Conservation (phyloP, 2,888 invertebrate genomes). For the Pyrgus malvae region DNA sequence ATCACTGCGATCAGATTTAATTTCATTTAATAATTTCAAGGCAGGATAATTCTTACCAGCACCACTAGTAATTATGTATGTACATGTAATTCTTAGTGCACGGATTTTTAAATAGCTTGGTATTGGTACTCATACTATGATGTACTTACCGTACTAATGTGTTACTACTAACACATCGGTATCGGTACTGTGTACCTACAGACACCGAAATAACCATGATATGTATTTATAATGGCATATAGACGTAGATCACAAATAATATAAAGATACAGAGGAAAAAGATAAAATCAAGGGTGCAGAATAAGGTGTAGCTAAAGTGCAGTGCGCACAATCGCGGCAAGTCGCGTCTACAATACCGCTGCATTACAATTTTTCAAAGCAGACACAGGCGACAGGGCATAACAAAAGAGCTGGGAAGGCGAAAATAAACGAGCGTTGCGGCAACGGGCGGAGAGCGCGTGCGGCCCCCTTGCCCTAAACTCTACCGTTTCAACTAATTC, state of each 20-base stretch:
- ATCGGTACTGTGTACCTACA: no score
- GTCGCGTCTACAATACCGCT: slow-evolving; percentile 69
- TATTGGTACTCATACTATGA: no score
- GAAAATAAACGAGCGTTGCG: slow-evolving; percentile 76
- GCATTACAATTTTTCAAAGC: slow-evolving; percentile 79
- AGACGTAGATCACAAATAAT: slow-evolving; percentile 12
- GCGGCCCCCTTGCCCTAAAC: slow-evolving; percentile 42
- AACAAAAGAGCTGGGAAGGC: slow-evolving; percentile 78
- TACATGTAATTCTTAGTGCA: no score
- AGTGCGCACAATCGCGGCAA: slow-evolving; percentile 65
- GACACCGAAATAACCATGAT: not conserved
- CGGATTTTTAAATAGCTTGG: no score
- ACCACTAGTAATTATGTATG: no score
- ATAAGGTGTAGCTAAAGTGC: slow-evolving; percentile 36
- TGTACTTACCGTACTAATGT: no score
- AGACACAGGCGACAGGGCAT: slow-evolving; percentile 73
- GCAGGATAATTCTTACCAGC: no score
- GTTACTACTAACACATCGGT: no score
- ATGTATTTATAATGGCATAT: no score
- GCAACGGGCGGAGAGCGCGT: slow-evolving; percentile 61
- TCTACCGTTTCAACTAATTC: slow-evolving; percentile 39
- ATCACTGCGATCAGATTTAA: no score
- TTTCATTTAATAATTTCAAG: no score
- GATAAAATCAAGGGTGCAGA: slow-evolving; percentile 47
- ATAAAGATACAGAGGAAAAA: no score